Percentiles rank a stretch among this genome's conserved stretches.
These are phyloP conservation scores for Drosophila cyrtoloma DNA, from an alignment of 2,888 invertebrate species.

Conservation along the genomic window DNA sequence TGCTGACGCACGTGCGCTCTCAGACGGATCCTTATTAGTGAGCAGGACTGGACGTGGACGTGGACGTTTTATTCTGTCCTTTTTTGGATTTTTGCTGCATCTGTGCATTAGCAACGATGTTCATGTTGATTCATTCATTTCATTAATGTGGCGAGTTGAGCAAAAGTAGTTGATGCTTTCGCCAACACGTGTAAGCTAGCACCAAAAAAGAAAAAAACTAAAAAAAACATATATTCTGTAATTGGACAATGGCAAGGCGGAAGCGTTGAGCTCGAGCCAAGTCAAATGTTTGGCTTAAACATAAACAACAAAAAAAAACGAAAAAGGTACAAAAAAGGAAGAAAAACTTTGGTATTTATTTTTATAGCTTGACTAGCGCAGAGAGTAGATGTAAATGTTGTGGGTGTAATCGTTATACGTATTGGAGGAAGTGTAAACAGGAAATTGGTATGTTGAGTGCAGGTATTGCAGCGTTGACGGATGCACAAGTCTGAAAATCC, in stretches of 20 bases:
- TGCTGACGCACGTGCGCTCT: constrained; percentile 63
- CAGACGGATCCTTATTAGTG: constrained; percentile 61
- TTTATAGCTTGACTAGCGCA: constrained; percentile 29
- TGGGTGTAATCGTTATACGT: constrained; percentile 14
- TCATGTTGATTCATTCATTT: constrained; percentile 75
- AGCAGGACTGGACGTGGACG: constrained; percentile 32
- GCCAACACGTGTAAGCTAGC: constrained; percentile 21
- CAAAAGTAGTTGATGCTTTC: constrained; percentile 25
- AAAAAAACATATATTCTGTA: constrained; percentile 21
- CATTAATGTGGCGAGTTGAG: constrained; percentile 39
- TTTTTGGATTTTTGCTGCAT: constrained; percentile 29
- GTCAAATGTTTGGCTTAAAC: constrained; percentile 51
- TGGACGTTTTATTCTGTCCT: constrained; percentile 11
- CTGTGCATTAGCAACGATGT: constrained; percentile 42
- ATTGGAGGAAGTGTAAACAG: constrained; percentile 6
- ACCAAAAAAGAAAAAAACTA: neutral
- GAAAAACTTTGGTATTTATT: constrained; percentile 42
- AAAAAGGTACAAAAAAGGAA: too few species aligned
- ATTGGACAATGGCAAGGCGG: constrained; percentile 24
- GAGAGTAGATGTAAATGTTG: constrained; percentile 20
- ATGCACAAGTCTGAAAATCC: constrained; percentile 63
- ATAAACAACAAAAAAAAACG: neutral
- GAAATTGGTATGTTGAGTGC: constrained; percentile 25
- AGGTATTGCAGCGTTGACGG: constrained; percentile 47
- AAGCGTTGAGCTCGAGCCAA: constrained; percentile 35